Conservation (phyloP, 2,888 invertebrate genomes). For the Melanophora roralis region DNA sequence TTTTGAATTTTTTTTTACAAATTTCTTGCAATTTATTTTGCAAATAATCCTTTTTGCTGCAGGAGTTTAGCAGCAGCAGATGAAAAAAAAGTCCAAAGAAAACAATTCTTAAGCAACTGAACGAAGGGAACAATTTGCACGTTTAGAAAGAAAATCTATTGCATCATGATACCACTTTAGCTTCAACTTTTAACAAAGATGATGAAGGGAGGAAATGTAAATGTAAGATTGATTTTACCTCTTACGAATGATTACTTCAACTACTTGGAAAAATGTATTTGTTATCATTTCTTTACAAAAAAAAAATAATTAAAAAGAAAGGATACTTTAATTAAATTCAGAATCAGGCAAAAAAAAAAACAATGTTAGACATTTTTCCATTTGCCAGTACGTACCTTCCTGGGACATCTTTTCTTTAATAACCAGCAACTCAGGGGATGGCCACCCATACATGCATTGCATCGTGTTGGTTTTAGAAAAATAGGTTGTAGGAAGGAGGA, state of each 20-base stretch:
- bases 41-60: constrained; percentile 51
- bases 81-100: background rate
- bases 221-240: constrained; percentile 46
- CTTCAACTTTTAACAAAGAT: constrained; percentile 12
- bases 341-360: too few species aligned
- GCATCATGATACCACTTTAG: constrained; percentile 58
- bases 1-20: constrained; percentile 53
- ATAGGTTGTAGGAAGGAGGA: too few species aligned
- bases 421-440: too few species aligned
- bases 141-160: constrained; percentile 50
- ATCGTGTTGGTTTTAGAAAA: too few species aligned
- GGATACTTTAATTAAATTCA: too few species aligned
- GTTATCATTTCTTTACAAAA: too few species aligned
- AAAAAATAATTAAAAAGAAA: too few species aligned
- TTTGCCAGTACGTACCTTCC: too few species aligned
- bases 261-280: background rate
- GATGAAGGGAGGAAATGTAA: background rate
- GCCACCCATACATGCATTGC: too few species aligned
- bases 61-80: background rate
- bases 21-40: constrained; percentile 56
- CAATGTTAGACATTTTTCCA: too few species aligned
- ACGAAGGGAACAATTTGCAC: constrained; percentile 21
- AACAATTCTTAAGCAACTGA: background rate
- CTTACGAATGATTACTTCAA: background rate
- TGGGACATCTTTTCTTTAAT: too few species aligned